phyloP scores from a whole-genome alignment of 2,888 invertebrate species.

The Teinopalpus imperialis region DNA sequence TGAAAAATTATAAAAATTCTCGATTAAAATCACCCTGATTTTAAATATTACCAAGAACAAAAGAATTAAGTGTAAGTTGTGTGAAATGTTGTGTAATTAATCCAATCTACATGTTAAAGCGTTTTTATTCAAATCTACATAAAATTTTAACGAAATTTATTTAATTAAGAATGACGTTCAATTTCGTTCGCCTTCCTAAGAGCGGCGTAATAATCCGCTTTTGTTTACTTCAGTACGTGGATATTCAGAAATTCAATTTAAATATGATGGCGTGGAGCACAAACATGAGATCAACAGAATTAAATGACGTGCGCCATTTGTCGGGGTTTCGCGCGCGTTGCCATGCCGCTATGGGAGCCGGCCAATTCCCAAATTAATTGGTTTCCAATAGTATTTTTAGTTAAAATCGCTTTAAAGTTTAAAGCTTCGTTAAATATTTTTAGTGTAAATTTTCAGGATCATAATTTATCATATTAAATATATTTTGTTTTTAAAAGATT shows the following conservation, averaged over 20 bases:
- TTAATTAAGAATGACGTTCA: constrained; percentile 55
- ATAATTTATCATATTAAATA: too few relatives aligned
- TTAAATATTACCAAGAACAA: too few relatives aligned
- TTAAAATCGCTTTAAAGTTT: constrained; percentile 29
- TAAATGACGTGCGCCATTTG: constrained; percentile 74
- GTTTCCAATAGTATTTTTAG: constrained; percentile 69
- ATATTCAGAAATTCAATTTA: constrained; percentile 74
- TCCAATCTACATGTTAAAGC: constrained; percentile 9
- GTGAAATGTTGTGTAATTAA: constrained; percentile 21
- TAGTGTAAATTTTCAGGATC: constrained; percentile 6
- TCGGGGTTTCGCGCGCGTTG: constrained; percentile 53
- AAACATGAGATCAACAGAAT: constrained; percentile 78
- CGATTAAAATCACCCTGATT: too few relatives aligned
- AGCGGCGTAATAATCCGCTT: constrained; percentile 53
- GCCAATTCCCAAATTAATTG: constrained; percentile 69
- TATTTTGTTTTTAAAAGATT: too few relatives aligned
- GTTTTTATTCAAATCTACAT: constrained; percentile 12
- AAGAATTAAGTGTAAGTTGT: too few relatives aligned
- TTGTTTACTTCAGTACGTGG: constrained; percentile 64
- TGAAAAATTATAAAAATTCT: too few relatives aligned
- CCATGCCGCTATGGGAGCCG: constrained; percentile 41
- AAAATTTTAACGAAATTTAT: constrained; percentile 33
- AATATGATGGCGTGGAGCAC: constrained; percentile 72
- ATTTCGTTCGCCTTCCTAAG: constrained; percentile 43
- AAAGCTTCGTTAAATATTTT: constrained; percentile 15